These are phyloP conservation scores for Mohoua ochrocephala DNA, from an alignment of 2,113 vertebrate genomes.

Conservation along the genomic window DNA sequence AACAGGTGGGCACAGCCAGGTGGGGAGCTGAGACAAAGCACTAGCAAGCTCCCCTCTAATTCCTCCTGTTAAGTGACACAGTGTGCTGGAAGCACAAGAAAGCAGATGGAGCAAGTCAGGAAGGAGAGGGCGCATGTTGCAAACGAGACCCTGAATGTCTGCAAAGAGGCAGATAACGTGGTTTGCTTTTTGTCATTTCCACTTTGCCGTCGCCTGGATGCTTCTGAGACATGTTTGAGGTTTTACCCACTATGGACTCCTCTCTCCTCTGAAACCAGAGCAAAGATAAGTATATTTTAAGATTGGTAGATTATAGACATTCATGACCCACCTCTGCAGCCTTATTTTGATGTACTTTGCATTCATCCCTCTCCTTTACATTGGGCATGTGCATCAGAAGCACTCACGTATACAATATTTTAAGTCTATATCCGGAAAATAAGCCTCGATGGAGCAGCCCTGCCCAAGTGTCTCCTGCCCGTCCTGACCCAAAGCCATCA, in stretches of 20 bases:
- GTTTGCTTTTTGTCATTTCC: neutral
- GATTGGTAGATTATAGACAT: neutral
- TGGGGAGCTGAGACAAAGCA: neutral
- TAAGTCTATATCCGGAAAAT: neutral
- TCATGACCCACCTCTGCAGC: neutral
- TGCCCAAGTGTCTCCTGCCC: neutral
- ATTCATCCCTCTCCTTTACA: neutral
- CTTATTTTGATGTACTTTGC: neutral
- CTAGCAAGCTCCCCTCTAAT: neutral
- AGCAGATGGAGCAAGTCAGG: neutral
- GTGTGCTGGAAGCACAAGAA: neutral
- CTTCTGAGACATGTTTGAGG: neutral
- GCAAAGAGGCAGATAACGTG: neutral
- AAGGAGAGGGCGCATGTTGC: fast-evolving
- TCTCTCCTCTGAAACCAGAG: neutral
- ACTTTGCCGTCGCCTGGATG: neutral
- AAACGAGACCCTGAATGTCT: neutral
- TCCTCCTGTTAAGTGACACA: neutral
- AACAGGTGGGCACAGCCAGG: neutral
- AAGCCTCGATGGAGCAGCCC: neutral
- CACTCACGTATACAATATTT: neutral
- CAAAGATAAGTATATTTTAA: neutral
- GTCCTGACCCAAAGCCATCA: neutral
- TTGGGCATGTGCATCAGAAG: neutral
- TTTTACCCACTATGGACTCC: neutral